Percentiles rank a stretch among this genome's conserved stretches.
phyloP scores from a whole-genome alignment of 2,113 vertebrate genomes.

The Isurus oxyrinchus region DNA sequence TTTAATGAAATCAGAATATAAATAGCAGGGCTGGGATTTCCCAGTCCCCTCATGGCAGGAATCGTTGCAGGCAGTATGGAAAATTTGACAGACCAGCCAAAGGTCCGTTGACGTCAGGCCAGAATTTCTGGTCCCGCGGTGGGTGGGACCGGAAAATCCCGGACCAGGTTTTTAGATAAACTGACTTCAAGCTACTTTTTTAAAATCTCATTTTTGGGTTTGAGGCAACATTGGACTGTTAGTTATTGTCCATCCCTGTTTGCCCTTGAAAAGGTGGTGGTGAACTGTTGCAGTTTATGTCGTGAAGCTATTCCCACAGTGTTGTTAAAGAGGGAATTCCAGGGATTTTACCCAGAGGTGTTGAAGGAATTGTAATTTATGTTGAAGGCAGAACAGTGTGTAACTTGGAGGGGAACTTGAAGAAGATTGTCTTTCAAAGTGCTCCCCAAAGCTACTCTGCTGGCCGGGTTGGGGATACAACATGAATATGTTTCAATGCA shows the following conservation, averaged over 20 bases:
- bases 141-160: too few species aligned
- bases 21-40: not conserved
- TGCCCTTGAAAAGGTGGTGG: not conserved
- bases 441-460: not conserved
- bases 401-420: not conserved
- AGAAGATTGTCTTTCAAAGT: not conserved
- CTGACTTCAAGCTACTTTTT: not conserved
- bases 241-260: not conserved
- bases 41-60: too few species aligned
- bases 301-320: not conserved
- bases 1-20: conserved; percentile 18
- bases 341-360: not conserved
- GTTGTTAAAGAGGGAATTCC: not conserved
- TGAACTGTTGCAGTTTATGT: not conserved
- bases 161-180: not conserved
- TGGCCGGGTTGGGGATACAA: not conserved
- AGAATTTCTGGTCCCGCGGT: too few species aligned
- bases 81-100: too few species aligned
- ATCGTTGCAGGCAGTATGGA: too few species aligned
- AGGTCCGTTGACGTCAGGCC: too few species aligned
- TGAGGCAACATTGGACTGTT: not conserved
- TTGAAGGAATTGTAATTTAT: not conserved
- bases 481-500: not conserved
- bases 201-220: not conserved
- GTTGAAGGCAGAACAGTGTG: not conserved